phyloP scores from a whole-genome alignment of 1,140 invertebrate species.

The Marisa cornuarietis region DNA sequence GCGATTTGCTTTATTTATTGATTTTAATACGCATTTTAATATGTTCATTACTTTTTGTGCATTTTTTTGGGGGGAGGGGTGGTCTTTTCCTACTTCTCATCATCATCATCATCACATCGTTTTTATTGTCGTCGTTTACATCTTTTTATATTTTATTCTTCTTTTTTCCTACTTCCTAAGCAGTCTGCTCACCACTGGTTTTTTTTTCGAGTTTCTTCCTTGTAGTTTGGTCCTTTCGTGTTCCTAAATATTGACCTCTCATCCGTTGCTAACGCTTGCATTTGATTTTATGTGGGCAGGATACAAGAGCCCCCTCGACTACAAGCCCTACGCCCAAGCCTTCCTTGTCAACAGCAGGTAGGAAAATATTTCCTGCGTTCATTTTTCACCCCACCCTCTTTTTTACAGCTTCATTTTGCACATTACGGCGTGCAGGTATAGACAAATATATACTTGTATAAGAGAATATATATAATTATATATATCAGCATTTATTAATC shows the following conservation, averaged over 20 bases:
- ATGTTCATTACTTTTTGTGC: background rate
- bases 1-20: no score
- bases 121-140: background rate
- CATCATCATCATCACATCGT: background rate
- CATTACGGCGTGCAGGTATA: no score
- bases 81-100: background rate
- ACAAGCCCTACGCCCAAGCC: no score
- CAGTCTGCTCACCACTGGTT: background rate
- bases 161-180: background rate
- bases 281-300: no score
- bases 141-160: background rate
- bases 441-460: no score
- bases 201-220: background rate
- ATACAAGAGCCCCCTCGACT: no score
- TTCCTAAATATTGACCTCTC: no score
- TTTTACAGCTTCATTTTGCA: background rate
- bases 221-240: background rate
- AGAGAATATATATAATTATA: no score
- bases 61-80: no score
- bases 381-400: background rate
- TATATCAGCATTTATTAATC: no score
- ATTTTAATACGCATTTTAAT: background rate
- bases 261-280: no score
- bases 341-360: no score
- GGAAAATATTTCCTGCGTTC: background rate